Conservation (phyloP, 2,888 invertebrate species). For the Drosophila anomalipes region DNA sequence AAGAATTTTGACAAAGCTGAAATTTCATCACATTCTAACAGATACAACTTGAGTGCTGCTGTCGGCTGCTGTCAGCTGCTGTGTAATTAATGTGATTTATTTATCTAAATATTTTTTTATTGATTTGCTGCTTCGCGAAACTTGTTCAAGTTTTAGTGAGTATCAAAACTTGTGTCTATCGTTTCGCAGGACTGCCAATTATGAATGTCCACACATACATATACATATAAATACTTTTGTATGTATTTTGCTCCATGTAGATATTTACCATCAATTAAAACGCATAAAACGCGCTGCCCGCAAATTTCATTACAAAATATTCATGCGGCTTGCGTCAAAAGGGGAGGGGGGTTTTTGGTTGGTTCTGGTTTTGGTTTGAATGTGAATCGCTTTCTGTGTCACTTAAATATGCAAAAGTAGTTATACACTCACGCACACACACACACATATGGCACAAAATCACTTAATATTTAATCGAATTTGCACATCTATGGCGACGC, state of each 20-base stretch:
- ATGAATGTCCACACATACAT: not conserved
- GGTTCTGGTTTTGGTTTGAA: slow-evolving; percentile 29
- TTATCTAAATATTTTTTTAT: slow-evolving; percentile 20
- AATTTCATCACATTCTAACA: slow-evolving; percentile 35
- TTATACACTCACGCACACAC: slow-evolving; percentile 33
- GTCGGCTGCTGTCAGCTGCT: slow-evolving; percentile 40
- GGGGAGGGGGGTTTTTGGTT: slow-evolving; percentile 2
- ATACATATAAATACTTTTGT: not conserved
- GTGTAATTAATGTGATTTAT: slow-evolving; percentile 54
- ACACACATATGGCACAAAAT: slow-evolving; percentile 49
- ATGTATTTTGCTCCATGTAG: slow-evolving; percentile 25
- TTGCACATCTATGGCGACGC: slow-evolving; percentile 53
- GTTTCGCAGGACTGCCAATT: slow-evolving; percentile 42
- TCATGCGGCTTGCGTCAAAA: slow-evolving; percentile 12
- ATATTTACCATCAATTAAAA: slow-evolving; percentile 77
- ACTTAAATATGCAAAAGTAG: slow-evolving; percentile 74
- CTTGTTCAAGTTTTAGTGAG: slow-evolving; percentile 46
- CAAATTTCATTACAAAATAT: slow-evolving; percentile 68
- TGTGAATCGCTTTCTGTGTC: slow-evolving; percentile 59
- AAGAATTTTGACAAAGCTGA: slow-evolving; percentile 16
- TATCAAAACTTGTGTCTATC: slow-evolving; percentile 33
- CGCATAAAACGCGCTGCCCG: slow-evolving; percentile 65
- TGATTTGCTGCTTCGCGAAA: slow-evolving; percentile 38
- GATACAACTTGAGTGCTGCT: slow-evolving; percentile 28
- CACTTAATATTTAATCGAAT: slow-evolving; percentile 77